Evolutionary conservation across 1,140 invertebrate species (phyloP).

Genomic region (Bombus waltoni): DNA sequence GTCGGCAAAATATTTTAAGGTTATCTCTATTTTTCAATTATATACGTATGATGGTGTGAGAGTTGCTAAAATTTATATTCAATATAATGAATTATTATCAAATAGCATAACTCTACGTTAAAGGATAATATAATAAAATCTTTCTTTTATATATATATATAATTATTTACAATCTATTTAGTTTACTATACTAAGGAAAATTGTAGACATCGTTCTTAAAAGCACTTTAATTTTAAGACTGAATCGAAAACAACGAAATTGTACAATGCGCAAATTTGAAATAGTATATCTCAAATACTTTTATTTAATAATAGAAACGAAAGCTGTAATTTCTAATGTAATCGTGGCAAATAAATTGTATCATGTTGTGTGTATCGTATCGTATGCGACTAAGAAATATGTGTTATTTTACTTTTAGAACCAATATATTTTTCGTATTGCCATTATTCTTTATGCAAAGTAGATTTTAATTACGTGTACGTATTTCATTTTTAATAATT

Average conservation of each 20-base stretch:
- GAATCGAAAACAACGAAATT: neutral
- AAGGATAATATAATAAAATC: too few relatives aligned
- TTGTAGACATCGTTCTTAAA: neutral
- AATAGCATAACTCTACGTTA: too few relatives aligned
- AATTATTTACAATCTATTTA: neutral
- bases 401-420: neutral
- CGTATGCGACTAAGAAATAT: neutral
- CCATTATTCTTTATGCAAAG: neutral
- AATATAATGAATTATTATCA: neutral
- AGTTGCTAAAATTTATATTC: neutral
- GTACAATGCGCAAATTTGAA: neutral
- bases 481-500: neutral
- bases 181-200: neutral
- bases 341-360: neutral
- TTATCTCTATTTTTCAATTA: slow-evolving; percentile 1
- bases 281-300: neutral
- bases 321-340: neutral
- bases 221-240: neutral
- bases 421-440: neutral
- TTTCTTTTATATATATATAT: too few relatives aligned
- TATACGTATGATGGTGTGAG: neutral
- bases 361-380: neutral
- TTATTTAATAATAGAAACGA: neutral
- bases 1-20: neutral
- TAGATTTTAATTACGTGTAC: neutral